Evolutionary conservation across 2,113 vertebrate genomes (phyloP), one percentile per base, ranked within the genome.

Genomic region (Salvator merianae): DNA sequence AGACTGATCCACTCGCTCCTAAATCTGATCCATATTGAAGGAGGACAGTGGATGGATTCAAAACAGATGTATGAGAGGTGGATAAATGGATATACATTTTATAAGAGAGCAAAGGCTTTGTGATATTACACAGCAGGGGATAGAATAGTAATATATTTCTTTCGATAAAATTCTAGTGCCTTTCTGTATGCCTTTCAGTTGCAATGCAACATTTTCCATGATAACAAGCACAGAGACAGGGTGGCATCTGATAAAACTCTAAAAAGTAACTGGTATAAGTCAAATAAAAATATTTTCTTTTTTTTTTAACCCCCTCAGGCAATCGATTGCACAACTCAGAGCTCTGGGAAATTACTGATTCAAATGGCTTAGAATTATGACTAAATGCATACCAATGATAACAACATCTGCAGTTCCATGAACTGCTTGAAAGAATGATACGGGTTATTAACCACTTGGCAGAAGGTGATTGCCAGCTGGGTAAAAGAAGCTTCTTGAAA

Each of bases 371-470:
- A 65, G 62, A 86, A 71, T 43, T 77, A 83, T 77, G 69, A 77
- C 75, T 72, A 77, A 86, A 82, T 50, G 59, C 59, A 77, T 86
- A 86, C n/a, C 34, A 81, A 70, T 40, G 20, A 36, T 40, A 77
- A 77, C 72, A 77, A n/a, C 55, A 87, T 83, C 69, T 68, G 32
- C 76, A 78, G 79, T 71, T 77, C 7, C 53, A 50, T 7, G 40
- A 87, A 53, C 68, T 66, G 36, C 34, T 63, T 68, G 72, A 72
- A 81, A 86, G 47, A 50, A 73, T 70, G 66, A 72, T 77, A 72
- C 32, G 55, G 55, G 28, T 59, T 83, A 78, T 82, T 78, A 73
- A 73, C 76, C 40, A 76, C 9, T 76, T 43, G 66, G 55, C 13
- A 72, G 34, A 78, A 77, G 32, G 70, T 53, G 34, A 87, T 28